These are phyloP conservation scores for Saccostrea echinata DNA, from an alignment of 1,140 invertebrate species.

Conservation along the genomic window DNA sequence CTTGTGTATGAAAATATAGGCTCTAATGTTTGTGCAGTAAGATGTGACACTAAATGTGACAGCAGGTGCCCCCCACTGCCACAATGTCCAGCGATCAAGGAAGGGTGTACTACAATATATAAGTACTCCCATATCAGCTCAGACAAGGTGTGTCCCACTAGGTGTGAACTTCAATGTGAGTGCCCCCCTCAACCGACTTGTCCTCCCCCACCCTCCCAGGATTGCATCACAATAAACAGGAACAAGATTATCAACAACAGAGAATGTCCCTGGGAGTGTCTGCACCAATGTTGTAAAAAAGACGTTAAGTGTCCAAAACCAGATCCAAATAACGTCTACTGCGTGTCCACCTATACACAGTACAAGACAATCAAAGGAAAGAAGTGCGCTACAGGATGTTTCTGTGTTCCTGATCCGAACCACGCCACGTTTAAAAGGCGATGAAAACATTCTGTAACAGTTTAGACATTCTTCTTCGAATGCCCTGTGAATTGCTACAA, in stretches of 20 bases:
- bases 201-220: neutral
- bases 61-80: neutral
- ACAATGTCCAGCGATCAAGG: neutral
- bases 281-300: slow-evolving; percentile 18
- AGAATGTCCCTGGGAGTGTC: neutral
- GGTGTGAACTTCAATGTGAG: neutral
- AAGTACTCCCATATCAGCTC: neutral
- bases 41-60: slow-evolving; percentile 1
- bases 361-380: slow-evolving; percentile 20
- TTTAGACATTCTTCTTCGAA: too few relatives aligned
- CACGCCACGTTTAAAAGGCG: neutral
- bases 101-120: neutral
- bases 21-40: neutral
- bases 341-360: neutral
- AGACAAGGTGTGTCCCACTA: slow-evolving; percentile 9
- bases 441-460: neutral
- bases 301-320: slow-evolving; percentile 7
- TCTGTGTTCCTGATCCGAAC: neutral
- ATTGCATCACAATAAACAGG: neutral
- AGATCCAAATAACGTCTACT: neutral
- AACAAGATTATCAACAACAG: slow-evolving; percentile 6
- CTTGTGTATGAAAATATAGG: neutral
- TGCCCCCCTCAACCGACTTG: neutral
- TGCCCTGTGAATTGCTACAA: too few relatives aligned
- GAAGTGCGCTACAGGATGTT: neutral